A percentile compares a stretch with the other conserved stretches of the same genome.
These are phyloP conservation scores for Triplophysa dalaica DNA, from an alignment of 2,113 vertebrate genomes.

Conservation along the genomic window DNA sequence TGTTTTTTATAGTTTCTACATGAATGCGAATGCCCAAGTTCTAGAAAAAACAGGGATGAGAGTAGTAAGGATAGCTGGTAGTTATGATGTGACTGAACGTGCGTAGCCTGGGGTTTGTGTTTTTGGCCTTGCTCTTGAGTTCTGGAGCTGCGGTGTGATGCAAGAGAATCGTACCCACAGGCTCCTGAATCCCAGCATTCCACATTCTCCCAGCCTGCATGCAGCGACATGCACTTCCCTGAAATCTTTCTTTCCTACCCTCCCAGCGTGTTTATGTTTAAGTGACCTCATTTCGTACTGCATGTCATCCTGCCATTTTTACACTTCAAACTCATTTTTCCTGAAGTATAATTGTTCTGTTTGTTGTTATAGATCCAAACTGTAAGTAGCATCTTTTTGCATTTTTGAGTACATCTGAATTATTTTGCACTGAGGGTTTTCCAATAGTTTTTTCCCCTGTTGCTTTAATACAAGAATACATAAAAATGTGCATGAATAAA, in stretches of 20 bases:
- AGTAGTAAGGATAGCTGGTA: background rate
- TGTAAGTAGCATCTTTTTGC: background rate
- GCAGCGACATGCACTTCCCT: constrained; percentile 29
- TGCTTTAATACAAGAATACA: background rate
- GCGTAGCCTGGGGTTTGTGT: constrained; percentile 38
- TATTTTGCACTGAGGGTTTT: background rate
- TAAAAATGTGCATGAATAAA: background rate
- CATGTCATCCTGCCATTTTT: background rate
- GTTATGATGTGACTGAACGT: constrained; percentile 7
- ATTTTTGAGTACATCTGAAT: background rate
- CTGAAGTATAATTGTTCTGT: background rate
- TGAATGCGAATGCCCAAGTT: background rate
- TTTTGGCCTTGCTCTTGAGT: constrained; percentile 31
- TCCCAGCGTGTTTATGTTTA: background rate
- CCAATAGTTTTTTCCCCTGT: background rate
- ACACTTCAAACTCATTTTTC: background rate
- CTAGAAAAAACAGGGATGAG: background rate
- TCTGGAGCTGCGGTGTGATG: background rate
- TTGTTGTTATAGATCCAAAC: background rate
- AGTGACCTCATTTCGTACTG: constrained; percentile 6
- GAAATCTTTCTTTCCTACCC: background rate
- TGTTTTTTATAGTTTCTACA: background rate
- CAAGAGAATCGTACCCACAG: background rate
- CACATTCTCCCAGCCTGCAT: constrained; percentile 26
- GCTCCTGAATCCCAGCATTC: constrained; percentile 42